phyloP scores from a whole-genome alignment of 2,113 vertebrate genomes.

The Campylorhamphus procurvoides region DNA sequence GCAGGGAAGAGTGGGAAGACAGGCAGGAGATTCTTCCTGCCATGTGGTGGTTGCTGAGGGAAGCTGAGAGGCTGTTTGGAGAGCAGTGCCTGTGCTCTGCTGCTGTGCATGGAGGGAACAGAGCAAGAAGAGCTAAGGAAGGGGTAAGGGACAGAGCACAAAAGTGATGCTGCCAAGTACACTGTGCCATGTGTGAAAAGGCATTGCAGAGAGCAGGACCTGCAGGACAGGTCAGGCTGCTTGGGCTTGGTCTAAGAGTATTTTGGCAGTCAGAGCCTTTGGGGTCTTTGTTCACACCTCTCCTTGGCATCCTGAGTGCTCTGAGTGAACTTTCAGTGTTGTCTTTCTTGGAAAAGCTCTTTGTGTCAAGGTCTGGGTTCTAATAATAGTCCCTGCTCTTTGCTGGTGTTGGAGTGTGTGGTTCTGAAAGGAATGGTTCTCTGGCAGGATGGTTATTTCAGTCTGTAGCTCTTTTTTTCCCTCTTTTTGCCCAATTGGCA shows the following conservation, averaged over 20 bases:
- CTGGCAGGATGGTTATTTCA: background rate
- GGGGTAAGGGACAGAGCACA: background rate
- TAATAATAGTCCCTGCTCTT: background rate
- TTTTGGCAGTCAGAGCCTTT: background rate
- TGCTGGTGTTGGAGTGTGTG: background rate
- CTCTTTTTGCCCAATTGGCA: background rate
- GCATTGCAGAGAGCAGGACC: background rate
- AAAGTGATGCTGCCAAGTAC: background rate
- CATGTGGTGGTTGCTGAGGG: background rate
- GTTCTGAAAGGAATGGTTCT: background rate
- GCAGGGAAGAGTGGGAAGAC: background rate
- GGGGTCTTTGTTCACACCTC: background rate
- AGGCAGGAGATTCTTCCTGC: background rate
- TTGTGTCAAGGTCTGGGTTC: background rate
- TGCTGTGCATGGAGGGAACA: background rate
- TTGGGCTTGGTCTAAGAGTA: background rate
- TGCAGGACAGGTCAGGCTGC: background rate
- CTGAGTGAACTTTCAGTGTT: background rate
- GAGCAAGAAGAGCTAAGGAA: background rate
- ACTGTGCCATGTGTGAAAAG: background rate
- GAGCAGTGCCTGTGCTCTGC: background rate
- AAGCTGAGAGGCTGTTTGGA: background rate
- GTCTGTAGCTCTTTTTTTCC: background rate
- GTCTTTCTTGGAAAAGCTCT: background rate
- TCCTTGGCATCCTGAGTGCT: fast-evolving